These are phyloP conservation scores for Lasiurus cinereus DNA, from an alignment of 2,113 vertebrate species.

Conservation along the genomic window DNA sequence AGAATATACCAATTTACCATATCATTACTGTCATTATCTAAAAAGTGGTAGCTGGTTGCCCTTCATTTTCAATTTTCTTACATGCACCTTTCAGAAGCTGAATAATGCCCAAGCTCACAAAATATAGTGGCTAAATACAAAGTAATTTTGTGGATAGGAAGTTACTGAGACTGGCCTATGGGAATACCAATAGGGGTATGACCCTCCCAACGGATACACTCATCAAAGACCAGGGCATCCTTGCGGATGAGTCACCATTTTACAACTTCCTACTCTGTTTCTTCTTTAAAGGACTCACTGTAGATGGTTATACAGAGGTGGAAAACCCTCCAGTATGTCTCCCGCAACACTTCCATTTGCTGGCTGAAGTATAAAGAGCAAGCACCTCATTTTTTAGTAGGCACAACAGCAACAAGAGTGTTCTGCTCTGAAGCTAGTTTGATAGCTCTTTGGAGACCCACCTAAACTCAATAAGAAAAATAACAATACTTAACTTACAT, in stretches of 20 bases:
- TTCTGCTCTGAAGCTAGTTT: neutral
- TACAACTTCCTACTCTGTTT: neutral
- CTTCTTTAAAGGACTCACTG: neutral
- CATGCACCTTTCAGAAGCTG: neutral
- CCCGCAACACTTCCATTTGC: neutral
- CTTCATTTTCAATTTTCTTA: conserved; percentile 70
- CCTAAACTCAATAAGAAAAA: neutral
- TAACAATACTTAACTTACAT: neutral
- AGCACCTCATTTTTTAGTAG: neutral
- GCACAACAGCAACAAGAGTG: neutral
- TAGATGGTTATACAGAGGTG: neutral
- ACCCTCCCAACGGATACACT: neutral
- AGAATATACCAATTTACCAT: conserved; percentile 63
- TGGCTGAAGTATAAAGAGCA: neutral
- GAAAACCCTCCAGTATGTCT: accelerated
- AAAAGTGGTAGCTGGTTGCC: conserved; percentile 47
- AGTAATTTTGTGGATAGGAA: conserved; percentile 35
- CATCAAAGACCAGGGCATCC: neutral
- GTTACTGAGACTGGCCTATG: neutral
- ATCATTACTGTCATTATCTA: conserved; percentile 68
- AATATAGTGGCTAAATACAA: conserved; percentile 56
- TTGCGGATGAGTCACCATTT: neutral
- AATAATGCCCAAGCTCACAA: conserved; percentile 48
- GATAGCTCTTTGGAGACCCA: neutral
- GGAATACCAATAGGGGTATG: neutral